Conservation (phyloP, 2,113 vertebrate genomes). For the Tychaedon coryphoeus region DNA sequence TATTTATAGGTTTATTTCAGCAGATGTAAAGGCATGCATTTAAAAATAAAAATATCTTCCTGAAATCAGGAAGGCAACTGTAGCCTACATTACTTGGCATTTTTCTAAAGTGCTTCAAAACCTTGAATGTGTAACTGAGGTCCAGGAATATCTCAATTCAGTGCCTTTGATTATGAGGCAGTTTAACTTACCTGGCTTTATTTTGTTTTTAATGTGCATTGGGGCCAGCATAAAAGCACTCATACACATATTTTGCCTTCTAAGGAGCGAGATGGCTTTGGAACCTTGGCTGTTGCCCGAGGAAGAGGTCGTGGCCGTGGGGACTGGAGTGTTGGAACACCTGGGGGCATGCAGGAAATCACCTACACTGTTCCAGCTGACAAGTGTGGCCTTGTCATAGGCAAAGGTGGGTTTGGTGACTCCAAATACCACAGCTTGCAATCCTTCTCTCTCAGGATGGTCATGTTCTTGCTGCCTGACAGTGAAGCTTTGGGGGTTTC, state of each 20-base stretch:
- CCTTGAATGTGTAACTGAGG: not conserved
- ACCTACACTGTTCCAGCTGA: slow-evolving; percentile 95
- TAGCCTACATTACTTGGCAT: not conserved
- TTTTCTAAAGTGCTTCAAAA: not conserved
- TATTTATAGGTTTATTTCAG: not conserved
- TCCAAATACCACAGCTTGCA: not conserved
- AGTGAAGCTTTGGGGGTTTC: not conserved
- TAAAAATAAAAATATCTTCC: slow-evolving; percentile 16
- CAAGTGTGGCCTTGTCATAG: slow-evolving; percentile 98
- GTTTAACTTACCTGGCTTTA: not conserved
- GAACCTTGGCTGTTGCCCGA: slow-evolving; percentile 76
- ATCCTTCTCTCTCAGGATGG: not conserved
- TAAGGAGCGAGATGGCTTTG: slow-evolving; percentile 94
- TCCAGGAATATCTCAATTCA: not conserved
- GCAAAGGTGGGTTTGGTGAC: slow-evolving; percentile 83
- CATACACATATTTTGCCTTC: not conserved
- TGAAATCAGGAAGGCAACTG: not conserved
- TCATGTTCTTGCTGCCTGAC: not conserved
- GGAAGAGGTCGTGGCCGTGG: slow-evolving; percentile 83
- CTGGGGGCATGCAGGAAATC: slow-evolving; percentile 90
- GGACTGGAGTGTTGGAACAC: slow-evolving; percentile 84
- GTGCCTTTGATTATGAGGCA: not conserved
- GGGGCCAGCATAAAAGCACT: not conserved
- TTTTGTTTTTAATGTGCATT: not conserved
- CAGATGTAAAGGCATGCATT: not conserved